Percentiles rank a stretch among this genome's conserved stretches.
These are phyloP conservation scores for Coremacera marginata DNA, from an alignment of 2,888 invertebrate species.

Conservation along the genomic window DNA sequence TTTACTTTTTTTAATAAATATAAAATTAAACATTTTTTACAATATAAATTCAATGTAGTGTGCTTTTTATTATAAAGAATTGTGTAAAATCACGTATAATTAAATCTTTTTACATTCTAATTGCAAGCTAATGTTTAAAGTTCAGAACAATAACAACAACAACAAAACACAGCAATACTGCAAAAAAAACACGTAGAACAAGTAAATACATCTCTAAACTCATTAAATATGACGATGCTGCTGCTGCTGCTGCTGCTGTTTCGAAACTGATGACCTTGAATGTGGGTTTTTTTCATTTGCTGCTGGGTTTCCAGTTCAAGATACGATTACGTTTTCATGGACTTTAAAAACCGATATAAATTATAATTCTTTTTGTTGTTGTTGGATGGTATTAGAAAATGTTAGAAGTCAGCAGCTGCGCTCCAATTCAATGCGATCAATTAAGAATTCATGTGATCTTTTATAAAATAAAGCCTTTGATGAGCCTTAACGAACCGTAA, in stretches of 20 bases:
- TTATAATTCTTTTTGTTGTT: not conserved
- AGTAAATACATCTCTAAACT: not conserved
- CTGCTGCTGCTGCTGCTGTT: not conserved
- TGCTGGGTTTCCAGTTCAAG: not conserved
- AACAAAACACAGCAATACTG: not conserved
- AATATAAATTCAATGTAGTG: not conserved
- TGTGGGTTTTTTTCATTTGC: not conserved
- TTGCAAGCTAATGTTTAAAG: slow-evolving; percentile 27
- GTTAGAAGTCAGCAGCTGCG: not conserved
- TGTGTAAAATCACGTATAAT: slow-evolving; percentile 27
- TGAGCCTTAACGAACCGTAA: no score
- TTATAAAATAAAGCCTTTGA: no score
- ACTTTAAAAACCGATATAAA: not conserved
- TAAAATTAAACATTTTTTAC: not conserved
- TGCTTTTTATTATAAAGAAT: slow-evolving; percentile 4
- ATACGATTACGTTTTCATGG: not conserved
- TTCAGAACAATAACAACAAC: not conserved
- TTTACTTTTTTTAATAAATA: no score
- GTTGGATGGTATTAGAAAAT: not conserved
- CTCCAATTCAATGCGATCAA: no score
- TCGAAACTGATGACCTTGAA: slow-evolving; percentile 1
- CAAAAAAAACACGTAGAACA: not conserved
- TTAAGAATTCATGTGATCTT: no score
- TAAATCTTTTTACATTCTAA: slow-evolving; percentile 40
- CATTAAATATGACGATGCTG: slow-evolving; percentile 15